phyloP scores from a whole-genome alignment of 2,113 vertebrate species.

The Corynorhinus townsendii region DNA sequence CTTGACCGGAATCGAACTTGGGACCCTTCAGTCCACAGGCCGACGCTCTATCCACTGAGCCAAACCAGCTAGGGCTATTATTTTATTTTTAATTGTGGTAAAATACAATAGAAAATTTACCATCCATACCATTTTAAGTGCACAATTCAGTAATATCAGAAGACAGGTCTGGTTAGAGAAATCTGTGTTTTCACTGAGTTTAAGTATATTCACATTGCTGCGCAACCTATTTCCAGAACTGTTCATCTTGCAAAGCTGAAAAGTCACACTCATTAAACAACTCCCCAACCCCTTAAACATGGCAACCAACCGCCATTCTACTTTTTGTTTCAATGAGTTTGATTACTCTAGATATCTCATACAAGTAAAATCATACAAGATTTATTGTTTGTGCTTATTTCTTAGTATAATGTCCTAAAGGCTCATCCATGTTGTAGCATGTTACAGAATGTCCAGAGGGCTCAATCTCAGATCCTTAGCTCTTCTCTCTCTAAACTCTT shows the following conservation, averaged over 20 bases:
- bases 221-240: neutral
- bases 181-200: neutral
- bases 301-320: neutral
- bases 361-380: neutral
- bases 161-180: neutral
- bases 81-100: neutral
- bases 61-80: neutral
- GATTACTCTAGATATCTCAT: neutral
- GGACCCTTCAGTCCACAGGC: neutral
- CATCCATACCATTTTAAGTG: neutral
- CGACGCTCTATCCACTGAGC: neutral
- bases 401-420: neutral
- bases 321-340: neutral
- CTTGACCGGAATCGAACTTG: neutral
- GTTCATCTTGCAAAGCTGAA: neutral
- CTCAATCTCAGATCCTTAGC: neutral
- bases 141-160: neutral
- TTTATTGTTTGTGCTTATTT: neutral
- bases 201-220: neutral
- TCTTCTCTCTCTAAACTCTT: neutral
- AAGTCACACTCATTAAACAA: neutral
- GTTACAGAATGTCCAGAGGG: neutral
- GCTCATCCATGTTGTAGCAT: neutral
- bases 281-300: neutral
- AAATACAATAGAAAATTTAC: neutral